These are phyloP conservation scores for Lerema accius DNA, from an alignment of 1,140 invertebrate species.

Conservation along the genomic window DNA sequence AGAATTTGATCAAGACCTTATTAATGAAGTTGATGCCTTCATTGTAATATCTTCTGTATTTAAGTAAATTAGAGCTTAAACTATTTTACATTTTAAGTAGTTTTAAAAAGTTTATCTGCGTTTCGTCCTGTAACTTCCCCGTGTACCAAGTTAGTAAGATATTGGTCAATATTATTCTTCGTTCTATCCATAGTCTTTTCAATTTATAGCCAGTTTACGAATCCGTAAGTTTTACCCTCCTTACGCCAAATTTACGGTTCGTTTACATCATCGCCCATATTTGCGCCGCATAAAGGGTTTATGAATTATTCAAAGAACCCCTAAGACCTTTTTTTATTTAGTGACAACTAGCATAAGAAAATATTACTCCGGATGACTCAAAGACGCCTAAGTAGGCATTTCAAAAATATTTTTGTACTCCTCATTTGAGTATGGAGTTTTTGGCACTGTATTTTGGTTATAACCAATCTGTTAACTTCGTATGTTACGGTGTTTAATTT, in stretches of 20 bases:
- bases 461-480: constrained; percentile 2
- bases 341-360: constrained; percentile 25
- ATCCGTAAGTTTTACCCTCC: constrained; percentile 23
- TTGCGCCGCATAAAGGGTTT: constrained; percentile 23
- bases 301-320: constrained; percentile 37
- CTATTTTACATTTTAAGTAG: too few relatives aligned
- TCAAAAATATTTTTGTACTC: too few relatives aligned
- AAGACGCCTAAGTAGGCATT: too few relatives aligned
- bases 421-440: neutral
- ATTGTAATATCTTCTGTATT: too few relatives aligned
- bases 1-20: too few relatives aligned
- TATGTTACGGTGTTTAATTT: constrained; percentile 5
- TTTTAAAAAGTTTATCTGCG: too few relatives aligned
- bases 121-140: too few relatives aligned
- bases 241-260: constrained; percentile 28
- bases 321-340: constrained; percentile 32
- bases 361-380: neutral
- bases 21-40: too few relatives aligned
- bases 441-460: constrained; percentile 8
- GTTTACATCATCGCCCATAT: constrained; percentile 32
- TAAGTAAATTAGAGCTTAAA: too few relatives aligned
- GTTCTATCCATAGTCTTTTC: constrained; percentile 13
- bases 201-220: constrained; percentile 11
- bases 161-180: too few relatives aligned
- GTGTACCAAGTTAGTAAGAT: too few relatives aligned